Evolutionary conservation across 2,113 vertebrate species (phyloP), one percentile per base, ranked within the genome.

Genomic region (Indicator indicator): DNA sequence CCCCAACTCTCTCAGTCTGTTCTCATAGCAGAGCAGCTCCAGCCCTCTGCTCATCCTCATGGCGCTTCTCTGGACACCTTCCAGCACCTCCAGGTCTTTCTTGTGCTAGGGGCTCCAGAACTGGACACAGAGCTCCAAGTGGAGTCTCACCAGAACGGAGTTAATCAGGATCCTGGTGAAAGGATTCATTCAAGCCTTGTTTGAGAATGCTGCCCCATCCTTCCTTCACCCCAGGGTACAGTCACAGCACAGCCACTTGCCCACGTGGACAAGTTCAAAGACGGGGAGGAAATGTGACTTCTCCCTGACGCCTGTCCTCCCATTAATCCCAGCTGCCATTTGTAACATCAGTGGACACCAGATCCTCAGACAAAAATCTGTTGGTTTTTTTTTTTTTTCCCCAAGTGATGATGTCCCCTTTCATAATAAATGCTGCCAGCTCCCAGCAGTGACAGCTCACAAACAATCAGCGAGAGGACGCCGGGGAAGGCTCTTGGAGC

Each of bases 381-480:
- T 83, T n/a, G n/a, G n/a, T 36, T 36, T 36, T 7, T 7, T 36
- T 36, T 88, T 42, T 42, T 42, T 42, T 15, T 14, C 76, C 65
- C 90, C 77, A 68, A 60, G 88, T 73, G 85, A 68, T 17, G 54
- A 86, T 95, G 86, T 89, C 83, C 96, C 70, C 86, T 90, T 80
- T 71, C 69, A 81, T 86, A 94, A 94, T 68, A 94, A 97, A 86
- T 74, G 84, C 82, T 96, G 93, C 90, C 94, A 95, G 20, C 71
- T 93, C 89, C 82, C 73, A 94, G 93, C 86, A 94, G 92, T 74
- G 73, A 94, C 94, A 70, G 90, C 84, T 96, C 95, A 92, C 89
- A 94, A 94, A 95, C 90, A 90, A 87, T 95, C 77, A 85, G 89
- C 5, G 28, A 87, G 90, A 95, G 91, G 88, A 87, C 89, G 89